Conservation (phyloP, 2,113 vertebrate species). For the Stercorarius parasiticus region DNA sequence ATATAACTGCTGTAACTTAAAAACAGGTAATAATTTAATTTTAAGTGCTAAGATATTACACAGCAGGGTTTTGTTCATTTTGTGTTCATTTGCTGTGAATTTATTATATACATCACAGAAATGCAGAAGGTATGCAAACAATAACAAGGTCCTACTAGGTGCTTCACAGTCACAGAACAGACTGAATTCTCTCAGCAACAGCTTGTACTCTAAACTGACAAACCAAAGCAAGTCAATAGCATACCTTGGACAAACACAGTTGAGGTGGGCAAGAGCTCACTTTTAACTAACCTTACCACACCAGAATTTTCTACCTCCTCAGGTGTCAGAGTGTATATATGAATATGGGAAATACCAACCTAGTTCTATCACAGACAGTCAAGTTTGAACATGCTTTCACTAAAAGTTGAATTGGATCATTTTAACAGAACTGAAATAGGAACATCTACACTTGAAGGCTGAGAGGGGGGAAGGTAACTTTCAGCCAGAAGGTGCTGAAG, state of each 20-base stretch:
- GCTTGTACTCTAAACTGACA: neutral
- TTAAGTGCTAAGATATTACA: neutral
- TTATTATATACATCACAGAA: neutral
- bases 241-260: neutral
- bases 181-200: neutral
- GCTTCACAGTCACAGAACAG: neutral
- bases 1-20: neutral
- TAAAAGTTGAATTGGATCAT: neutral
- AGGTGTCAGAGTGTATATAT: neutral
- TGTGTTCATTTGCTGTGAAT: neutral
- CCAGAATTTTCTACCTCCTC: neutral
- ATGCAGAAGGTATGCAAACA: neutral
- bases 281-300: neutral
- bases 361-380: neutral
- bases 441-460: neutral
- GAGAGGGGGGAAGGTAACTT: neutral
- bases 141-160: rapidly evolving
- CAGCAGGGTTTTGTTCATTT: neutral
- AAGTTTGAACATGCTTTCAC: neutral
- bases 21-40: neutral
- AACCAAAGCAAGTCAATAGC: neutral
- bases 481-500: neutral
- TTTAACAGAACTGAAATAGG: neutral
- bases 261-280: neutral
- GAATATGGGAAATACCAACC: neutral